Base-by-base conservation (phyloP, 2,888 invertebrate species). In the Epirrhoe tristata region DNA sequence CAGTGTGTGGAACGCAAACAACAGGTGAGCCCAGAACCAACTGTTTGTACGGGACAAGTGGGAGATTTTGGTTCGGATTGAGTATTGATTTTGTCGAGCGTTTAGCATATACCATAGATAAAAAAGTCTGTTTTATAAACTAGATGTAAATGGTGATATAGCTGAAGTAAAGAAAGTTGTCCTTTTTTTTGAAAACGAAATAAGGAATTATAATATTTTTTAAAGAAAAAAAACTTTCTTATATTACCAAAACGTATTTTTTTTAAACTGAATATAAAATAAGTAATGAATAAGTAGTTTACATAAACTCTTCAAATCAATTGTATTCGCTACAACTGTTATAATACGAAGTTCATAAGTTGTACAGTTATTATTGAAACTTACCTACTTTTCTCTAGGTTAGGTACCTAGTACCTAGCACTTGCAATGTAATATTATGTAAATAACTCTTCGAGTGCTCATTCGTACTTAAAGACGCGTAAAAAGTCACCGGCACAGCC, bases 1-100 rank as follows among this genome's bases (percentile, higher is more conserved):
- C 59, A 56, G 65, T 32, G 66, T 87, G 82, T 68, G 63, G 39
- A 43, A 43, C 63, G 72, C 69, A 83, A 80, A 83, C 80, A 83
- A 77, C 81, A 81, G 82, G 80, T 81, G 83, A 77, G 75, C 67
- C 10, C 32, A 39, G 34, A 39, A 16, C 57, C 69, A 72, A 74
- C 70, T 70, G 70, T 66, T 70, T 67, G 56, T 51, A 50, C 32
- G 24, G 43, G 31, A 55, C 52, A 34, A 56, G 59, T 56, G 48
- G 59, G 50, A 50, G 55, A 53, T 55, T 64, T 68, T 51, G 57
- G 61, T 46, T 51, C 7, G n/a, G 17, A 46, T 43, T 46, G 57
- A 54, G 32, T 64, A 60, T 67, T 68, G 64, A 55, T 61, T 67
- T 67, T 51, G 39, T 17, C 12, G 53, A 34, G 17, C 12, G 48